phyloP scores from a whole-genome alignment of 2,888 invertebrate species.

The Hololepta plana region DNA sequence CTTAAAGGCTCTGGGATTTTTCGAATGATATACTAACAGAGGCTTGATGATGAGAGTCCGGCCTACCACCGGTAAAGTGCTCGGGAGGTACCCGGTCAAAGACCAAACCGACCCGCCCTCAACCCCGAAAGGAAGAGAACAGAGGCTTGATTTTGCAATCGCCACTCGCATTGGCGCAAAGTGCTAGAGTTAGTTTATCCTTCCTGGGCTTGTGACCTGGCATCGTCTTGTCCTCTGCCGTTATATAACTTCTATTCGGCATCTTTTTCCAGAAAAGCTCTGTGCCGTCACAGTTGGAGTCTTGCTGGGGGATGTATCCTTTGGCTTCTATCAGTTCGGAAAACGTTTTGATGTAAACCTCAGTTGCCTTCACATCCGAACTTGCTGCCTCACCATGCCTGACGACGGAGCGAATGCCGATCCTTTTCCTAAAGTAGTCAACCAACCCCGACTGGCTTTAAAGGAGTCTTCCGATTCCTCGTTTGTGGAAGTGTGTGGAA shows the following conservation, averaged over 20 bases:
- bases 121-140: too few relatives aligned
- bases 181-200: conserved; percentile 13
- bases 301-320: conserved; percentile 11
- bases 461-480: conserved; percentile 9
- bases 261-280: conserved; percentile 13
- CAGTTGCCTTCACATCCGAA: conserved; percentile 10
- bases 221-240: conserved; percentile 14
- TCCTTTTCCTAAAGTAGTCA: conserved; percentile 14
- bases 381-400: conserved; percentile 8
- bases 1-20: conserved; percentile 12
- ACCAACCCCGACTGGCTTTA: conserved; percentile 14
- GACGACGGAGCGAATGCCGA: conserved; percentile 9
- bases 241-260: conserved; percentile 12
- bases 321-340: conserved; percentile 10
- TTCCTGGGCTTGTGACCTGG: conserved; percentile 14
- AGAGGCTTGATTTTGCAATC: conserved; percentile 14
- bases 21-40: conserved; percentile 13
- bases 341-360: conserved; percentile 4
- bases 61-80: too few relatives aligned
- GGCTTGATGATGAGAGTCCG: too few relatives aligned
- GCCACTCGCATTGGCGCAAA: conserved; percentile 13
- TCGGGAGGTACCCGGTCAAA: too few relatives aligned
- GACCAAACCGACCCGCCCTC: too few relatives aligned
- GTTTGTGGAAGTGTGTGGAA: conserved; percentile 7
- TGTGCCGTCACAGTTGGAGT: conserved; percentile 12